phyloP scores from a whole-genome alignment of 2,888 invertebrate genomes.

The Drosophila mercatorum region DNA sequence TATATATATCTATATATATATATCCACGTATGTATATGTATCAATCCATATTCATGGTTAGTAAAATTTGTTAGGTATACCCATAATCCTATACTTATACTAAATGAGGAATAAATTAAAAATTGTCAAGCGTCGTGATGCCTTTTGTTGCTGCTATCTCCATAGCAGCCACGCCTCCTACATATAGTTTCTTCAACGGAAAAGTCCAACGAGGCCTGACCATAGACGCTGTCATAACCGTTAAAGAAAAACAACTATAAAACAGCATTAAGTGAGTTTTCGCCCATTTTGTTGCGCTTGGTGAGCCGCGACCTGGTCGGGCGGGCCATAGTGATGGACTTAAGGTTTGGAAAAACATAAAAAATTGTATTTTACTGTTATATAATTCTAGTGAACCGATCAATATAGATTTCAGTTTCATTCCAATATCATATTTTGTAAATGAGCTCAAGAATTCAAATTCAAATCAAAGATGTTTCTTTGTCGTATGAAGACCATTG shows the following conservation, averaged over 20 bases:
- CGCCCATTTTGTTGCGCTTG: constrained; percentile 32
- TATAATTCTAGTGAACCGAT: too few relatives aligned
- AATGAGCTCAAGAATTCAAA: neutral
- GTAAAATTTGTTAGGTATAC: constrained; percentile 11
- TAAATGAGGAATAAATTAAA: constrained; percentile 19
- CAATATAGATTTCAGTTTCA: neutral
- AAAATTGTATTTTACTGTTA: too few relatives aligned
- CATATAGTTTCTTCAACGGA: constrained; percentile 10
- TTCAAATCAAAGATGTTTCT: too few relatives aligned
- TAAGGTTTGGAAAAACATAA: too few relatives aligned
- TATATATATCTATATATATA: constrained; percentile 17
- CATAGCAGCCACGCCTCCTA: neutral
- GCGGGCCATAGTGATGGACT: constrained; percentile 25
- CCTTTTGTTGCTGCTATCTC: neutral
- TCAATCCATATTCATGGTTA: constrained; percentile 22
- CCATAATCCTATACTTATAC: too few relatives aligned
- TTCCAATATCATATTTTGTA: neutral
- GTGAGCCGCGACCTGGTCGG: constrained; percentile 37
- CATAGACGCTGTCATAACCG: constrained; percentile 59
- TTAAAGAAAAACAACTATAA: constrained; percentile 67
- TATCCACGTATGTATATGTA: constrained; percentile 19
- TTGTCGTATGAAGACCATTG: too few relatives aligned
- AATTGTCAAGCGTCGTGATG: constrained; percentile 27
- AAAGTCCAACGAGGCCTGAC: constrained; percentile 45
- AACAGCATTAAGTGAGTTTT: constrained; percentile 69